Conservation (phyloP, 2,888 invertebrate species). For the Melitaea athalia region DNA sequence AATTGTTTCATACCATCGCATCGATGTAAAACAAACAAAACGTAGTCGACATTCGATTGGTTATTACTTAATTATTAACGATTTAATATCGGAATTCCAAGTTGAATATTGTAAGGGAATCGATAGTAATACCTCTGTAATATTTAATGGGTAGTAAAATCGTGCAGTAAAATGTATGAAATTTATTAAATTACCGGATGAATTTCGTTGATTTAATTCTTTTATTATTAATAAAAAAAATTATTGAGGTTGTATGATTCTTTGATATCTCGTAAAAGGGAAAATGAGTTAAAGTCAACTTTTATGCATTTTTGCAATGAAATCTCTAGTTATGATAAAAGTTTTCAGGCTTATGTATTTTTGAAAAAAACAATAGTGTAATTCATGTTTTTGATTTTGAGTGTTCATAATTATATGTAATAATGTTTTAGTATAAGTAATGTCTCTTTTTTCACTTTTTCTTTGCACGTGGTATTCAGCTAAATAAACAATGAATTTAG, state of each 20-base stretch:
- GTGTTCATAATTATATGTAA: too few species aligned
- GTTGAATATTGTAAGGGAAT: constrained; percentile 33
- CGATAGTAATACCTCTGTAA: constrained; percentile 23
- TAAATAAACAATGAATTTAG: too few species aligned
- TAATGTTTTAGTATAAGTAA: too few species aligned
- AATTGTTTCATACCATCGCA: constrained; percentile 41
- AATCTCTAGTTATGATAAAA: too few species aligned
- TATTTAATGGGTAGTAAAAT: constrained; percentile 15
- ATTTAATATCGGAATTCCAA: constrained; percentile 39
- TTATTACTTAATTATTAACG: constrained; percentile 43
- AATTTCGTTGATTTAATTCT: constrained; percentile 1
- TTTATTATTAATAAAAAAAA: neutral
- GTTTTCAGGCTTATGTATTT: too few species aligned
- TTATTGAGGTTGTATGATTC: neutral
- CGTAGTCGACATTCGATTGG: constrained; percentile 25
- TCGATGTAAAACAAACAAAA: constrained; percentile 25
- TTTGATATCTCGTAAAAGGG: neutral
- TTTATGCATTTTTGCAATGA: neutral
- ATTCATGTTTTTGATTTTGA: too few species aligned
- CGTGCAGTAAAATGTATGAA: constrained; percentile 16
- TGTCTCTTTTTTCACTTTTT: too few species aligned
- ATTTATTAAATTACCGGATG: constrained; percentile 16
- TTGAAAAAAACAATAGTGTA: too few species aligned
- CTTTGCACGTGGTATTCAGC: too few species aligned
- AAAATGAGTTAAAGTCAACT: neutral